These are phyloP conservation scores for Sitta europaea DNA, from an alignment of 2,113 vertebrate species.

Conservation along the genomic window DNA sequence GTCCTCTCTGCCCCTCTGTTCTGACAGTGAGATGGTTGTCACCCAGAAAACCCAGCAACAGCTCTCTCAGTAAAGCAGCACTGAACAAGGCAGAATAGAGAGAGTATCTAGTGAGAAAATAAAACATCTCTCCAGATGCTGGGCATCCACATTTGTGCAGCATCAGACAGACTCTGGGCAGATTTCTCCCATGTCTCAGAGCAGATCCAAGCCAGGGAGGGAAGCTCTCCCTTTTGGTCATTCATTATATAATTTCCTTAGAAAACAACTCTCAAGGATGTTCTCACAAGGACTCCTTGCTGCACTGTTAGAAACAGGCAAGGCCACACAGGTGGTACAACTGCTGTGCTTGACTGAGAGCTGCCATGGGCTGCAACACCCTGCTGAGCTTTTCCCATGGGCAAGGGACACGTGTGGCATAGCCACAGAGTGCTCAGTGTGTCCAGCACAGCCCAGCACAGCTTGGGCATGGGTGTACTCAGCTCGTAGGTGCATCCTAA, in stretches of 20 bases:
- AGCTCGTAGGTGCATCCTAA: accelerated
- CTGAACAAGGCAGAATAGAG: neutral
- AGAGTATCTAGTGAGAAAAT: neutral
- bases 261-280: neutral
- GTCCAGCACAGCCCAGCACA: neutral
- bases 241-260: neutral
- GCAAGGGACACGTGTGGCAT: accelerated
- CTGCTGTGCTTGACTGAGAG: neutral
- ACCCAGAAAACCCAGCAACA: neutral
- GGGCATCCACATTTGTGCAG: accelerated
- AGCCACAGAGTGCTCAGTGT: accelerated
- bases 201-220: neutral
- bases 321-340: neutral
- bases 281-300: neutral
- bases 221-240: neutral
- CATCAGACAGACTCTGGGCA: neutral
- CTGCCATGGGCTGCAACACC: neutral
- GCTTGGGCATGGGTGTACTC: accelerated
- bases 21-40: accelerated
- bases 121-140: neutral
- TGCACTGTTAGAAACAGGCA: neutral
- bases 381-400: neutral
- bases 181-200: neutral
- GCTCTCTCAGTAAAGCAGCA: neutral
- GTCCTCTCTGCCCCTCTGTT: neutral